Base-by-base conservation (phyloP, 2,113 vertebrate species). In the Chrysochloris asiatica region DNA sequence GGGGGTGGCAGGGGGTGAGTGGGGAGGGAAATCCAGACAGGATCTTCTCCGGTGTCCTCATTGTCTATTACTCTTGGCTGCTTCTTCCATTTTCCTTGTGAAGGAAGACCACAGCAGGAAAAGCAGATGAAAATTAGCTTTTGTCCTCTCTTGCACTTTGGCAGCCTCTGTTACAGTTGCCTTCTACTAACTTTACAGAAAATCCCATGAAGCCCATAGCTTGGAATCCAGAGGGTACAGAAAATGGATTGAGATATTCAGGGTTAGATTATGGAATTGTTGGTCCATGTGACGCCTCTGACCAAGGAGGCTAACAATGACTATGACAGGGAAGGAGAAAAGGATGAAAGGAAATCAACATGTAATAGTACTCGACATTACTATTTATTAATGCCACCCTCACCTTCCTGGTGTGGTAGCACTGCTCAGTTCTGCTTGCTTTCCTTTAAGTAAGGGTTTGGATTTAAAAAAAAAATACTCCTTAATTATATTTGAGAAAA, bases 41-140 rank as follows among this genome's bases (percentile, higher is more conserved):
- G 48, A 59, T 59, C 56, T 83, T 94, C 80, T 91, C 75, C n/a
- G 75, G 63, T 80, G 38, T 80, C 89, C 28, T 45, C 33, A 22
- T 10, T 4, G 2, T 50, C 91, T 73, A 3, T 69, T 65, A 43
- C n/a, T 91, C 56, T 83, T 85, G 82, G 61, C 50, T 47, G 3
- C 17, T 24, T 73, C 33, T 22, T 26, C 47, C 24, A 16, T 52
- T 59, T 93, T 83, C 45, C 48, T 38, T 82, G 38, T 84, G 43
- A 86, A 63, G 48, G 21, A 47, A 77, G 71, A 22, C 48, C 48
- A 56, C 6, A 9, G 72, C 38, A 76, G 82, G n/a, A 72, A 82
- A 72, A 87, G 38, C 19, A 75, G 72, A 45, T 16, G 8, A 75
- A 47, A 47, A 47, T 45, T 48, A 33, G 28, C 72, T 16, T 28